Percentiles rank a stretch among this genome's conserved stretches.
phyloP scores from a whole-genome alignment of 2,888 invertebrate genomes.

The Andrena praecox region DNA sequence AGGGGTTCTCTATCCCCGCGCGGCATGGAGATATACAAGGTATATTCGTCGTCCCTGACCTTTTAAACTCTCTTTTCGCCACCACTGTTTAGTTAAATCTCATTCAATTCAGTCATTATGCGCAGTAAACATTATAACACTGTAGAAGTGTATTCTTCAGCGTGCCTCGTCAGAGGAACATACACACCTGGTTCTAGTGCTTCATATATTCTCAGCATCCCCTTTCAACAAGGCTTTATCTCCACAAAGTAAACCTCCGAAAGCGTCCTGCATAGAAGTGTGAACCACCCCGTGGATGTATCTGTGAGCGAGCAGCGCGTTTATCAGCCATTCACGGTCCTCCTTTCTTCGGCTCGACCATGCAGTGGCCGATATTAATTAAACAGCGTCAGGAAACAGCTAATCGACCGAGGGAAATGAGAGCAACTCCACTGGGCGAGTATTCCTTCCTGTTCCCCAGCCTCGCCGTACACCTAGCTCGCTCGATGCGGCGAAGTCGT shows the following conservation, averaged over 20 bases:
- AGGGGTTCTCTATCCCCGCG: background rate
- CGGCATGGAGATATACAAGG: background rate
- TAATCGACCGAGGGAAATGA: conserved; percentile 49
- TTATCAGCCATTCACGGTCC: conserved; percentile 9
- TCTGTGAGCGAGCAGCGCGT: background rate
- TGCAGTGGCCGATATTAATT: conserved; percentile 36
- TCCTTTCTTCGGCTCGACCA: conserved; percentile 25
- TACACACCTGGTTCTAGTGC: too few species aligned
- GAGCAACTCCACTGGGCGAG: conserved; percentile 23
- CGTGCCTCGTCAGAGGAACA: too few species aligned
- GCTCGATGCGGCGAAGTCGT: conserved; percentile 15
- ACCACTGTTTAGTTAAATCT: background rate
- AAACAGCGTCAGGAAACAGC: conserved; percentile 47
- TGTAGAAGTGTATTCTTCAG: too few species aligned
- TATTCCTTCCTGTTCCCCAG: conserved; percentile 51
- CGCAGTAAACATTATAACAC: too few species aligned
- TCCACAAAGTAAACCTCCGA: too few species aligned
- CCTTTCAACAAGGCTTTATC: too few species aligned
- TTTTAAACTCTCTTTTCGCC: background rate
- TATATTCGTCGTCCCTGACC: background rate
- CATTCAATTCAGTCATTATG: too few species aligned
- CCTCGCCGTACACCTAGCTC: conserved; percentile 8
- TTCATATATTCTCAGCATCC: too few species aligned
- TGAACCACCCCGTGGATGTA: too few species aligned
- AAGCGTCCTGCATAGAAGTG: too few species aligned